Base-by-base conservation (phyloP, 1,140 invertebrate species). In the Pseudomyrmex cubaensis region DNA sequence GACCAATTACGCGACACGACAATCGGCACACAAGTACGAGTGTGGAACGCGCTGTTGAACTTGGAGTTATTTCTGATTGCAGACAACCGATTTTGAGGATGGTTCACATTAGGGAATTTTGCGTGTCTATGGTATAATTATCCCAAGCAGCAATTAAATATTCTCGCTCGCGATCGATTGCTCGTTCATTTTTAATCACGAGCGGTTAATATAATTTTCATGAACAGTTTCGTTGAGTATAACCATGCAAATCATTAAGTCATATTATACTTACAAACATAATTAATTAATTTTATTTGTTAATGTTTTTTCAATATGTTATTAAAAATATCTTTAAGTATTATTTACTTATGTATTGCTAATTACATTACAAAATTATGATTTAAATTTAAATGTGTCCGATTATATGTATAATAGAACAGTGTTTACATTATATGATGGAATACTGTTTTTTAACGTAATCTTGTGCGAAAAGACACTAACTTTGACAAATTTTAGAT, bases 41-140 rank as follows among this genome's bases (percentile, higher is more conserved):
- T 59, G 17, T 59, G 8, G 66, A 72, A 72, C 22, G n/a, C 44
- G 7, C 61, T 59, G 54, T 80, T 80, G 76, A 80, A 80, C 76
- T 80, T 80, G 76, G 48, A 80, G 76, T 72, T 80, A 80, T 80
- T 80, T 80, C 20, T 48, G 76, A 70, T 48, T 64, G 44, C 64
- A 80, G 76, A 80, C 76, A 44, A 22, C 15, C 66, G 66, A 80
- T 70, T 70, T 80, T 12, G 56, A 80, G 44, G 64, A 69, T 48
- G 20, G 44, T 80, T 63, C 17, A 75, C 17, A 46, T 63, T 61
- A 80, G 54, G 20, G 22, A 50, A 10, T 4, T 20, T 35, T 25
- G 66, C 52, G 76, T 78, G 66, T 72, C 66, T 80, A 48, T 3
- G 76, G 46, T 80, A 80, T 80, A 80, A 80, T 80, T 80, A 78